Conservation (phyloP, 1,140 invertebrate species). For the Helicoverpa armigera region DNA sequence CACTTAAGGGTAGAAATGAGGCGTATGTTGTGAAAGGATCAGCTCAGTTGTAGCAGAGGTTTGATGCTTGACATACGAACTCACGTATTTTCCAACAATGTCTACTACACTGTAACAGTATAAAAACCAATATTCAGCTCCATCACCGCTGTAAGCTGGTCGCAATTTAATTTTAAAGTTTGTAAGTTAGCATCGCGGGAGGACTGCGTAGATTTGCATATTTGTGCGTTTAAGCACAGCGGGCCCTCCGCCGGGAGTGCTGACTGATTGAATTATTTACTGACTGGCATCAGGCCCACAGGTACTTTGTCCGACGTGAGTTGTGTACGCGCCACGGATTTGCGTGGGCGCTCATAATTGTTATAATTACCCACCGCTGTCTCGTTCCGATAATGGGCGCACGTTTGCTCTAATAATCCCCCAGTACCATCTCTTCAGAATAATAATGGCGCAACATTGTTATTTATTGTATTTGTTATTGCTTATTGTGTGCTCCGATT, state of each 20-base stretch:
- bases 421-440: slow-evolving; percentile 39
- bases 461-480: slow-evolving; percentile 39
- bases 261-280: slow-evolving; percentile 73
- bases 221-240: slow-evolving; percentile 65
- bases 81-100: too few species aligned
- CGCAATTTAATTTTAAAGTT: slow-evolving; percentile 67
- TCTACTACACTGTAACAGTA: not conserved
- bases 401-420: slow-evolving; percentile 51
- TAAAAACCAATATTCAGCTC: slow-evolving; percentile 49
- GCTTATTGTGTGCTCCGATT: slow-evolving; percentile 13
- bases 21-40: too few species aligned
- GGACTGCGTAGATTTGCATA: slow-evolving; percentile 60
- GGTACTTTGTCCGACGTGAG: slow-evolving; percentile 61
- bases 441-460: slow-evolving; percentile 31
- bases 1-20: too few species aligned
- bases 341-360: slow-evolving; percentile 61
- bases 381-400: slow-evolving; percentile 56
- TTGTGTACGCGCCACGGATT: slow-evolving; percentile 56
- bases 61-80: too few species aligned
- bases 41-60: too few species aligned
- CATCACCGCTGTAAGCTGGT: slow-evolving; percentile 53
- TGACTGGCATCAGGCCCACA: slow-evolving; percentile 58
- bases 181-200: slow-evolving; percentile 53
- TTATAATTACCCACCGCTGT: slow-evolving; percentile 62
- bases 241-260: slow-evolving; percentile 47